Evolutionary conservation across 2,113 vertebrate genomes (phyloP).

Genomic region (Oenanthe oenanthe): DNA sequence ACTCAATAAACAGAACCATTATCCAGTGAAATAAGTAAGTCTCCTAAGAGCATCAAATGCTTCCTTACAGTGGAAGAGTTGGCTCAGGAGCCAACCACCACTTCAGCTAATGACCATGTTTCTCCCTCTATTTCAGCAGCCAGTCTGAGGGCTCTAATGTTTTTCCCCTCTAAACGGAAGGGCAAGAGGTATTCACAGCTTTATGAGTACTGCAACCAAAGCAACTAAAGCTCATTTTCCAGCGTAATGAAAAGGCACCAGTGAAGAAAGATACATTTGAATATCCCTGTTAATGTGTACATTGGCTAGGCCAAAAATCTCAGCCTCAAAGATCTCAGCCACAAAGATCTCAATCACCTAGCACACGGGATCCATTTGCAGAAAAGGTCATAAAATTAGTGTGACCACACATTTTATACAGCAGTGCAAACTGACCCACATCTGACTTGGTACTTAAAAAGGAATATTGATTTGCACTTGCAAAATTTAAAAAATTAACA

Average conservation of each 20-base stretch:
- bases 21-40: conserved; percentile 20
- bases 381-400: not conserved
- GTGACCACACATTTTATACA: not conserved
- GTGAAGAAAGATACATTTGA: conserved; percentile 33
- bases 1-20: conserved; percentile 63
- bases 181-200: not conserved
- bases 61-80: not conserved
- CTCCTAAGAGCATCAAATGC: conserved; percentile 47
- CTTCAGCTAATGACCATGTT: conserved; percentile 15
- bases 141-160: not conserved
- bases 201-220: conserved; percentile 11
- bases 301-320: not conserved
- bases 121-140: conserved; percentile 19
- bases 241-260: conserved; percentile 43
- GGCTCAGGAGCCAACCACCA: conserved; percentile 14
- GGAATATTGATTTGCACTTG: not conserved
- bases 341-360: not conserved
- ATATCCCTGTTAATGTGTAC: not conserved
- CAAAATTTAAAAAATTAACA: not conserved
- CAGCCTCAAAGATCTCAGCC: not conserved
- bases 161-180: not conserved
- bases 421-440: not conserved
- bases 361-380: not conserved
- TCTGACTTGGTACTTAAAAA: not conserved
- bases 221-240: conserved; percentile 50